Conservation (phyloP, 2,797 vertebrate genomes). For the Clamator glandarius region DNA sequence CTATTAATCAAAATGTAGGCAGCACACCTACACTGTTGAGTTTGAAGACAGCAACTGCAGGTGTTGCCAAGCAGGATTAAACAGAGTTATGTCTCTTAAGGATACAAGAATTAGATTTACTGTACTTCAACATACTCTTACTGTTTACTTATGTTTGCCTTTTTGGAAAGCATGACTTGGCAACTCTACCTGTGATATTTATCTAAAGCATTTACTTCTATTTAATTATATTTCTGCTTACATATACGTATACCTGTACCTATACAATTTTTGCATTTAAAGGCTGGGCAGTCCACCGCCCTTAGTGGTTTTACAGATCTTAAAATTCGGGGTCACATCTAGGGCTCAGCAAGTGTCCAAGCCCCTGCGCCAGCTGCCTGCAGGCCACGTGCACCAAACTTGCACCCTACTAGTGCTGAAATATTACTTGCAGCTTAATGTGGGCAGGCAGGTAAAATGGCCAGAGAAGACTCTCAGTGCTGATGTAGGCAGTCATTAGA, state of each 20-base stretch:
- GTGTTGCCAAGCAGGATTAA: neutral
- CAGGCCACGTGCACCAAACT: neutral
- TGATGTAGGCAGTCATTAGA: conserved; percentile 45
- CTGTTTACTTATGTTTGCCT: neutral
- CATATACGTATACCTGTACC: neutral
- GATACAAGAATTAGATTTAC: neutral
- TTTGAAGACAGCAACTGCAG: neutral
- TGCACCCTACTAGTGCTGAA: neutral
- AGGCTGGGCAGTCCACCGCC: neutral
- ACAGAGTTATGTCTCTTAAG: neutral
- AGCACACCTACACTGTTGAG: neutral
- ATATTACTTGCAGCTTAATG: neutral
- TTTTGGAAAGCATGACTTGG: neutral
- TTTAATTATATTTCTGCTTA: neutral
- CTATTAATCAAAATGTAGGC: neutral
- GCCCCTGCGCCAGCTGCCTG: neutral
- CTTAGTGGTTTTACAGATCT: neutral
- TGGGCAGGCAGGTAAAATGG: neutral
- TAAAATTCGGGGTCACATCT: neutral
- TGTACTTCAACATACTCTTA: neutral
- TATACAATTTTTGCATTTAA: neutral
- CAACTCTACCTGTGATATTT: neutral
- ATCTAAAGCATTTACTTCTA: neutral
- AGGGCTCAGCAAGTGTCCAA: neutral
- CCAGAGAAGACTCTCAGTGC: neutral